Evolutionary conservation across 2,888 invertebrate species (phyloP).

Genomic region (Tipula vernalis): DNA sequence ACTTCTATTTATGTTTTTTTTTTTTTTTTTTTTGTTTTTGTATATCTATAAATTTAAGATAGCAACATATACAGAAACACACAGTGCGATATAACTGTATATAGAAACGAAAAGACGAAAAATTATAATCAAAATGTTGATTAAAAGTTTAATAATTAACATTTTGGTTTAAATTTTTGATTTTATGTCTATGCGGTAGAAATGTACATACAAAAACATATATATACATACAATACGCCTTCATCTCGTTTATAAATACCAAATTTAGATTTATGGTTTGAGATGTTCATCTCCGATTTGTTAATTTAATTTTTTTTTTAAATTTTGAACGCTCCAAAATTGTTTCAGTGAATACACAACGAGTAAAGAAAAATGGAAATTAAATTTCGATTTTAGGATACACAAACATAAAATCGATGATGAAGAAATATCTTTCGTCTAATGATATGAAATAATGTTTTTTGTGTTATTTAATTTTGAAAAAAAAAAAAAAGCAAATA

Average conservation of each 20-base stretch:
- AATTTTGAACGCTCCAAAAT: background rate
- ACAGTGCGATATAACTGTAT: background rate
- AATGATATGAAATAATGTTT: background rate
- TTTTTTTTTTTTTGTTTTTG: background rate
- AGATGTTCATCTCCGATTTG: background rate
- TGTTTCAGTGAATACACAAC: background rate
- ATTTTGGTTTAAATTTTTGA: background rate
- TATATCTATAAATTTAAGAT: background rate
- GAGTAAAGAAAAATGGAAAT: background rate
- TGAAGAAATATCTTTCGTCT: background rate
- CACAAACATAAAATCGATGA: background rate
- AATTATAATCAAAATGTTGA: background rate
- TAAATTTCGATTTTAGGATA: background rate
- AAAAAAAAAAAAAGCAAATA: background rate
- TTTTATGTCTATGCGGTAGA: background rate
- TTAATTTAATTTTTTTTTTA: background rate
- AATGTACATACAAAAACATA: background rate
- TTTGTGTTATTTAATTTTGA: background rate
- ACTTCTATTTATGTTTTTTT: background rate
- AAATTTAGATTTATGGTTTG: background rate
- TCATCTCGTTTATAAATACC: background rate
- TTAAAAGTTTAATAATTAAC: constrained; percentile 4
- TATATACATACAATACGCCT: background rate
- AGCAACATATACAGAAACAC: background rate
- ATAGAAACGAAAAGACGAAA: background rate